Evolutionary conservation across 2,113 vertebrate genomes (phyloP).

Genomic region (Albula goreensis): DNA sequence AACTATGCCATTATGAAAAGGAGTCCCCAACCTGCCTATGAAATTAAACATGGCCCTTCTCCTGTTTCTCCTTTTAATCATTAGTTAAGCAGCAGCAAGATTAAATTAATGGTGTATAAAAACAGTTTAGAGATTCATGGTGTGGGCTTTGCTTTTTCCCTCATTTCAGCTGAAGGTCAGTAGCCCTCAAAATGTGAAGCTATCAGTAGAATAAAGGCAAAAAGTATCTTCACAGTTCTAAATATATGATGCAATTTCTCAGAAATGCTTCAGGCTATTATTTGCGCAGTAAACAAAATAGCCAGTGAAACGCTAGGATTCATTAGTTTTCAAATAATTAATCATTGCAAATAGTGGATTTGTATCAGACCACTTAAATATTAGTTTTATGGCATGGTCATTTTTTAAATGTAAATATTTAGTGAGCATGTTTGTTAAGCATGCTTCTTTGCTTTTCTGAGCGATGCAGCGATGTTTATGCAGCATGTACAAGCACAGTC

Average conservation of each 20-base stretch:
- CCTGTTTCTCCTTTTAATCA: neutral
- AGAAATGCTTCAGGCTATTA: neutral
- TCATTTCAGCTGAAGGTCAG: neutral
- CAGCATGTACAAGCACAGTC: neutral
- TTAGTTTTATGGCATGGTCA: neutral
- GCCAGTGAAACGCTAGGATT: neutral
- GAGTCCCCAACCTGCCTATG: neutral
- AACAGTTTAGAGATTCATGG: neutral
- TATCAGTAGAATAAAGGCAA: neutral
- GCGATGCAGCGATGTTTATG: neutral
- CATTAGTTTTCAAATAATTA: neutral
- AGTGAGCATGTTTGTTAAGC: neutral
- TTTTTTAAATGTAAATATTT: neutral
- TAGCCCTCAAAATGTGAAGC: neutral
- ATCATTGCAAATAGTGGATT: neutral
- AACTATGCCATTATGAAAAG: neutral
- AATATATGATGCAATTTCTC: neutral
- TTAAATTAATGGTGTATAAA: constrained; percentile 2
- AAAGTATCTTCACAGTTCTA: neutral
- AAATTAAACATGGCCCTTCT: neutral
- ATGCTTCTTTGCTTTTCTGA: neutral
- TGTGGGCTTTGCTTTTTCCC: neutral
- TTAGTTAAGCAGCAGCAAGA: neutral
- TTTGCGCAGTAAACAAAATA: neutral
- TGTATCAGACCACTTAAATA: neutral